Percentiles rank a stretch among this genome's conserved stretches.
These are phyloP conservation scores for Pegoplata infirma DNA, from an alignment of 2,888 invertebrate species.

Conservation along the genomic window DNA sequence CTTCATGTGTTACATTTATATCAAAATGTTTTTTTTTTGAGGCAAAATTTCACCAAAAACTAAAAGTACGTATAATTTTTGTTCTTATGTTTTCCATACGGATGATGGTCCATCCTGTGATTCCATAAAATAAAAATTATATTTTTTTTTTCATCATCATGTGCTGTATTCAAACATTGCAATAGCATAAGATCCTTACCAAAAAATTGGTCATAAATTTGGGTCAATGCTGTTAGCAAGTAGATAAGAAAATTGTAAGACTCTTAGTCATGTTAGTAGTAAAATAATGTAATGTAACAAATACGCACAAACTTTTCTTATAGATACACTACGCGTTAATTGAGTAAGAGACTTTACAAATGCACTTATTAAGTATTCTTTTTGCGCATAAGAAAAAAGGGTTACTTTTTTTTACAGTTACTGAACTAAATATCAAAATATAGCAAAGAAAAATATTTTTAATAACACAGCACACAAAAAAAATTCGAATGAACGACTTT, in stretches of 20 bases:
- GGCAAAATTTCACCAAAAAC: not conserved
- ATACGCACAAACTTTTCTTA: not conserved
- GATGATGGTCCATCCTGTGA: not conserved
- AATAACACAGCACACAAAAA: too few species aligned
- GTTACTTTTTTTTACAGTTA: too few species aligned
- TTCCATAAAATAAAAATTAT: not conserved
- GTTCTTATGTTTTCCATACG: not conserved
- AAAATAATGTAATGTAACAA: constrained; percentile 32
- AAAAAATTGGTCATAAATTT: constrained; percentile 45
- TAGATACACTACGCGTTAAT: not conserved
- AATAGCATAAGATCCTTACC: not conserved
- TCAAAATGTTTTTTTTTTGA: constrained; percentile 2
- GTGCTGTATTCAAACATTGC: not conserved
- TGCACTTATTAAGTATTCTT: too few species aligned
- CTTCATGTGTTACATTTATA: constrained; percentile 34
- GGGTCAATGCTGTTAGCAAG: constrained; percentile 52
- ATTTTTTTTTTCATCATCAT: not conserved
- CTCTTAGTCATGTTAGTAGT: constrained; percentile 31
- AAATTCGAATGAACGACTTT: too few species aligned
- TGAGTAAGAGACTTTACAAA: not conserved
- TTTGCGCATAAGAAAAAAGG: too few species aligned
- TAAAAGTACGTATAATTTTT: not conserved
- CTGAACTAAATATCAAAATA: too few species aligned
- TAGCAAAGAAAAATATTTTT: too few species aligned
- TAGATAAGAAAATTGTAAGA: constrained; percentile 46